Evolutionary conservation across 2,797 vertebrate genomes (phyloP), one percentile per base, ranked within the genome.

Genomic region (Falco biarmicus): DNA sequence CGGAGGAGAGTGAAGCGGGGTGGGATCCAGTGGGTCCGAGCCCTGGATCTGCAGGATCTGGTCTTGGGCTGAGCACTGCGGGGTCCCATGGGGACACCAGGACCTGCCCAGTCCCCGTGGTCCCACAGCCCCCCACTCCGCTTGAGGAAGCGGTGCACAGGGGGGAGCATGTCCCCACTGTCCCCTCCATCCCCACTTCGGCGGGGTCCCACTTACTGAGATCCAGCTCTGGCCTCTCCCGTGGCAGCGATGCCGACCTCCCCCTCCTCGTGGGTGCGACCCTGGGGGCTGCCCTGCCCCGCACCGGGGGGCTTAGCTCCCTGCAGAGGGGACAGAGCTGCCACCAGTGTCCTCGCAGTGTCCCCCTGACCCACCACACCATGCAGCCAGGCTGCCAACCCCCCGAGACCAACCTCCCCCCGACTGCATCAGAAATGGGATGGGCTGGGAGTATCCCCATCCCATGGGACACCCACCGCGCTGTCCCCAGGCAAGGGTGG

Each of bases 141-240:
- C 11, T 1, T 9, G 19, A 39, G 50, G 64, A 32, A 12, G 34
- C 0, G 15, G 34, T 0, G 1, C 0, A 34, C 60, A 48, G 48
- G 26, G 48, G 45, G 43, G 16, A 82, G 41, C 1, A 1, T 3
- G 60, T 70, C 68, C 53, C 75, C 12, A 1, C 34, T n/a, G 69
- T 31, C 71, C 50, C 31, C 41, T 14, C 18, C 3, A 1, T 80
- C 34, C 68, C 43, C 48, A 29, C 4, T 6, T 15, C 2, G 0
- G 5, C 1, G 1, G 21, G 31, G 69, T 77, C 21, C 18, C 64
- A 97, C 98, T 98, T 90, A 99, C 99, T 87, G 83, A 61, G 68
- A 31, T 97, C 84, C 63, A 80, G 77, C 41, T 93, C 97, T 5
- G 81, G 61, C 41, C 84, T 68, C 29, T 81, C 93, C 80, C 84